A percentile compares a stretch with the other conserved stretches of the same genome.
Conservation (phyloP, 2,113 vertebrate genomes). For the Romanogobio albipinnatus region DNA sequence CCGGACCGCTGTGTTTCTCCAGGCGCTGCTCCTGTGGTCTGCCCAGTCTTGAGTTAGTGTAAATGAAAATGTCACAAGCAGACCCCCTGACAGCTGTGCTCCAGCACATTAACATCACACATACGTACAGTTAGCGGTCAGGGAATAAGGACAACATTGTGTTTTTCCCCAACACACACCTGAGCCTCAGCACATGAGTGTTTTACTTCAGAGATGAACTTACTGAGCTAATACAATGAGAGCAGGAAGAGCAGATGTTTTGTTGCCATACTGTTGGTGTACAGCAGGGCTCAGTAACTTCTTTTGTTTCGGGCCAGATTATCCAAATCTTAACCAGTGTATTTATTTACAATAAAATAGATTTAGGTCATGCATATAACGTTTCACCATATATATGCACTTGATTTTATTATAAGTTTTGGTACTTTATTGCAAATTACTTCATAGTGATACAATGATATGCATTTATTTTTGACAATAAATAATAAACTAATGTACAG, state of each 20-base stretch:
- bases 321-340: neutral
- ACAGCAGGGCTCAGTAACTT: neutral
- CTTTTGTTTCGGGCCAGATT: neutral
- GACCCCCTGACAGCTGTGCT: constrained; percentile 17
- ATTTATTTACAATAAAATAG: too few species aligned
- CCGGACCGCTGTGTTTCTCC: neutral
- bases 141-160: neutral
- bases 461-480: too few species aligned
- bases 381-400: too few species aligned
- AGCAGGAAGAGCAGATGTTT: neutral
- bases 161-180: neutral
- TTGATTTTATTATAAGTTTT: too few species aligned
- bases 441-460: too few species aligned
- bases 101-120: constrained; percentile 7
- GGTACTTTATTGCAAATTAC: too few species aligned
- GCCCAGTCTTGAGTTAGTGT: neutral
- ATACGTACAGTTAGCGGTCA: neutral
- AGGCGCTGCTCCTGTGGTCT: neutral
- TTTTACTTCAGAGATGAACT: neutral
- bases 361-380: too few species aligned
- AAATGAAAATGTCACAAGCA: constrained; percentile 21
- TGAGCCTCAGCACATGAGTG: neutral
- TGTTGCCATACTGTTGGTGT: neutral
- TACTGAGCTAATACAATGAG: neutral
- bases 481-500: too few species aligned